These are phyloP conservation scores for Nomada goodeniana DNA, from an alignment of 2,888 invertebrate genomes.

Conservation along the genomic window DNA sequence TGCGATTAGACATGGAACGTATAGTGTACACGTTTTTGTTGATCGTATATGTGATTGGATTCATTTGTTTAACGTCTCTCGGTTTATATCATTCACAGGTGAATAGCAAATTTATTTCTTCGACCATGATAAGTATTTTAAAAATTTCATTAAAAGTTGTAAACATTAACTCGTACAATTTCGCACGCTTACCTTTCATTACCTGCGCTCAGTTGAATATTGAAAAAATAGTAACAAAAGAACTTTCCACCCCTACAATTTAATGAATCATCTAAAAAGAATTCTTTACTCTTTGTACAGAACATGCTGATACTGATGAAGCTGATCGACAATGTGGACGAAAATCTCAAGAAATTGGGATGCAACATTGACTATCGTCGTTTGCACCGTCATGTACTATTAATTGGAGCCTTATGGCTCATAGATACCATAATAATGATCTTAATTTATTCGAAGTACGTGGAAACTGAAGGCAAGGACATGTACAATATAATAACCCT, in stretches of 20 bases:
- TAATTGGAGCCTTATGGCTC: neutral
- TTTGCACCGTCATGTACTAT: slow-evolving; percentile 12
- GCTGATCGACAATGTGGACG: slow-evolving; percentile 28
- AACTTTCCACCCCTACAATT: no score
- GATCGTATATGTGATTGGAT: neutral
- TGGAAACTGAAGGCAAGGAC: no score
- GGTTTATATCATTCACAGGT: slow-evolving; percentile 27
- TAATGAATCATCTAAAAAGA: neutral
- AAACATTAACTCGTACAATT: no score
- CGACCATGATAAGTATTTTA: neutral
- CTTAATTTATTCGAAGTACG: neutral
- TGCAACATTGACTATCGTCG: slow-evolving; percentile 11
- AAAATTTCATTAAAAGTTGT: no score
- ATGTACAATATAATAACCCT: no score
- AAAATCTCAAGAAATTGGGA: slow-evolving; percentile 51
- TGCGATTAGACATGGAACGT: neutral
- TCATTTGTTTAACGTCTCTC: neutral
- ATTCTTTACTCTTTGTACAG: neutral
- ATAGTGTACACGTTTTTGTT: neutral
- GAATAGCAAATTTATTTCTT: no score
- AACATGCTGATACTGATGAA: neutral
- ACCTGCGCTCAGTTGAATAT: no score
- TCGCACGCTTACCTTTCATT: no score
- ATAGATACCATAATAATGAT: fast-evolving
- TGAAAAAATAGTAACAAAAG: no score